Evolutionary conservation across 1,140 invertebrate species (phyloP), one percentile per base, ranked within the genome.

Genomic region (Drosophila sechellia): DNA sequence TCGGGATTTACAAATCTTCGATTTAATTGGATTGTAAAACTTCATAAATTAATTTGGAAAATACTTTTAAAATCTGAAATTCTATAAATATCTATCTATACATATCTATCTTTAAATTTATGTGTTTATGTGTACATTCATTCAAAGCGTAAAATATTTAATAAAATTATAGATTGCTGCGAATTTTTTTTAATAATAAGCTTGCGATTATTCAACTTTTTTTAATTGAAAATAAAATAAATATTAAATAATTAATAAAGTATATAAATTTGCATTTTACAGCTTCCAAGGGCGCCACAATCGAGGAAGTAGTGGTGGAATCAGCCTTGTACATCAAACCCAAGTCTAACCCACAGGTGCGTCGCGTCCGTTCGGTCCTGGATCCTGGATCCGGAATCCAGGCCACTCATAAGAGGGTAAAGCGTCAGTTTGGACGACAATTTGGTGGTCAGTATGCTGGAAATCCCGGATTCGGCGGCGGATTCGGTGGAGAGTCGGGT

Each of bases 221-320:
- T 0, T 22, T 22, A 3, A 22, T 22, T 22, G 17, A 22, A 22
- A 22, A 0, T 22, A 22, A 22, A 22, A 22, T 22, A 34, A 34
- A 34, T 40, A n/a, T n/a, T 0, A 5, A 40, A 4, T 40, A 20
- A 11, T 43, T 17, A 0, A 20, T 11, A 11, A 11, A 4, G 2
- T 43, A 43, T 1, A 10, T 11, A 4, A 4, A 10, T 10, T 20
- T 43, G 27, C 3, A 39, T 15, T 50, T 20, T 48, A 17, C 57
- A 90, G 90, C 87, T n/a, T 34, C 61, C 1, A 81, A 76, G 45
- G 90, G 90, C 10, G 79, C 81, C 20, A 77, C 83, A 3, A 89
- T 92, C 31, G 92, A 93, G 54, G 92, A 93, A 73, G 92, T 93
- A 8, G 77, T 93, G 2, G 80, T 93, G 17, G 90, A 92, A 50